Evolutionary conservation across 1,140 invertebrate genomes (phyloP).

Genomic region (Nasonia longicornis): DNA sequence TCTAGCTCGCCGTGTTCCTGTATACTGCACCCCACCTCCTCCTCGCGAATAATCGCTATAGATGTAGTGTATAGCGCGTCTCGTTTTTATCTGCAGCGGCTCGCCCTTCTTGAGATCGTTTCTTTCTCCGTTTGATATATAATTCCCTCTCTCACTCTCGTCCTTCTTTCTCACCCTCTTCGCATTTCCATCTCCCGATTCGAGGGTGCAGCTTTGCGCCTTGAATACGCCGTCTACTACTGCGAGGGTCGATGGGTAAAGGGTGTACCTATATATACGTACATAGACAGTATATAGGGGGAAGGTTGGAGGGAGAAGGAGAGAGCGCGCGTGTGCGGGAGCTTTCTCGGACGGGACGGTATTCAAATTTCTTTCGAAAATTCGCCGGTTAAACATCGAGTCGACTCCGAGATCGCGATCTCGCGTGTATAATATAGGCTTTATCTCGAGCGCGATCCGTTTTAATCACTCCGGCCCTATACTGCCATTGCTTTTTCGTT

Average conservation of each 20-base stretch:
- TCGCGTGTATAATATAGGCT: too few species aligned
- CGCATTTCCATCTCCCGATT: constrained; percentile 41
- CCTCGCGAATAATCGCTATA: neutral
- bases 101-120: constrained; percentile 4
- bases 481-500: too few species aligned
- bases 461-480: too few species aligned
- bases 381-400: too few species aligned
- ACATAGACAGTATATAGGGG: neutral
- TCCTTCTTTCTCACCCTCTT: constrained; percentile 42
- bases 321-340: neutral
- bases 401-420: too few species aligned
- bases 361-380: neutral
- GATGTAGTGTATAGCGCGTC: neutral
- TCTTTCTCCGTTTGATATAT: constrained; percentile 20
- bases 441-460: too few species aligned
- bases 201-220: constrained; percentile 40
- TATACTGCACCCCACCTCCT: neutral
- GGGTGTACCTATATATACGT: constrained; percentile 6
- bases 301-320: neutral
- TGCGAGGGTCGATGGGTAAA: constrained; percentile 40
- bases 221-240: constrained; percentile 27
- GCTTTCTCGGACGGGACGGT: neutral
- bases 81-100: constrained; percentile 37
- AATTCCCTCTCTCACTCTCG: neutral
- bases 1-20: neutral